Conservation (phyloP, 2,888 invertebrate genomes). For the Lithodes maja region DNA sequence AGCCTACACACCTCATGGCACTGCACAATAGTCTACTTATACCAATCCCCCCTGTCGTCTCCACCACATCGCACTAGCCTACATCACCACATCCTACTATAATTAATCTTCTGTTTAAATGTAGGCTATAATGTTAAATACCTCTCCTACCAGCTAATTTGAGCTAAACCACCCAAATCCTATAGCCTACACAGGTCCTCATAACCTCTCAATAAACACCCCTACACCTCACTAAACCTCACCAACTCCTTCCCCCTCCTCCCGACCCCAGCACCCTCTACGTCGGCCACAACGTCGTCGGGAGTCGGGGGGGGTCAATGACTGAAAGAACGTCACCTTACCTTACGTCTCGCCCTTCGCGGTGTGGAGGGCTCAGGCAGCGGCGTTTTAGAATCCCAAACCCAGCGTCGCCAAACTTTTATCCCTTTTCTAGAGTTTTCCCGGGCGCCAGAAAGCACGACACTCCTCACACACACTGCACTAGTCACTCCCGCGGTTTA, state of each 20-base stretch:
- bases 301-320: neutral
- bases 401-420: neutral
- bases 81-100: neutral
- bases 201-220: neutral
- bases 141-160: too few relatives aligned
- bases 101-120: neutral
- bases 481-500: conserved; percentile 6
- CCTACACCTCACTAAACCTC: neutral
- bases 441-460: neutral
- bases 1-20: too few relatives aligned
- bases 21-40: neutral
- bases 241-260: conserved; percentile 20
- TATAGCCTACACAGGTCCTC: neutral
- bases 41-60: neutral
- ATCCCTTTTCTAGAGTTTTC: neutral
- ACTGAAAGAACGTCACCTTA: conserved; percentile 17
- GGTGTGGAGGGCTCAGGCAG: neutral
- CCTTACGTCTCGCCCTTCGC: neutral
- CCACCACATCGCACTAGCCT: neutral
- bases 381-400: neutral
- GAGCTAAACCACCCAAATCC: too few relatives aligned
- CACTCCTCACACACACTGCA: conserved; percentile 7
- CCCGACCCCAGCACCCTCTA: conserved; percentile 25
- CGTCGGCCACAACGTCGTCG: neutral
- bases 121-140: too few relatives aligned